Percentiles rank a stretch among this genome's conserved stretches.
phyloP scores from a whole-genome alignment of 2,888 invertebrate genomes.

The Agrochola macilenta region DNA sequence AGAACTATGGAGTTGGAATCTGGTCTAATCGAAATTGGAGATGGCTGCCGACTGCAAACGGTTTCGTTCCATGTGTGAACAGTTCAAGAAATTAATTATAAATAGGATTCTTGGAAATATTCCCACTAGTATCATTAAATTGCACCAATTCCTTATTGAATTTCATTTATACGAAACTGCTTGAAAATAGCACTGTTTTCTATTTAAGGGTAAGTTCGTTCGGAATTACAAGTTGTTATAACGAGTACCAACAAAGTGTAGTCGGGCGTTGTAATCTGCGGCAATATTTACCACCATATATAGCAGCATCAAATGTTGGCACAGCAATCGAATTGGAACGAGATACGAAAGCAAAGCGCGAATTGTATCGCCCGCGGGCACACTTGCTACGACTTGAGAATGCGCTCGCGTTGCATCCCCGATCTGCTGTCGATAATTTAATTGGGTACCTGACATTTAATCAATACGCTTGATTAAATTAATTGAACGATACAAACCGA shows the following conservation, averaged over 20 bases:
- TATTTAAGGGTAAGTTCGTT: conserved; percentile 55
- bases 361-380: conserved; percentile 77
- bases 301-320: conserved; percentile 75
- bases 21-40: conserved; percentile 59
- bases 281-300: conserved; percentile 75
- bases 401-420: conserved; percentile 75
- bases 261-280: conserved; percentile 67
- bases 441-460: conserved; percentile 89
- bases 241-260: conserved; percentile 64
- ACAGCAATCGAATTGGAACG: conserved; percentile 78
- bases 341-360: conserved; percentile 78
- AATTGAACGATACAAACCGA: conserved; percentile 83
- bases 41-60: conserved; percentile 32
- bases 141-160: conserved; percentile 53
- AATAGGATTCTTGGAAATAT: conserved; percentile 32
- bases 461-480: conserved; percentile 88
- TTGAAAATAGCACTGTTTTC: conserved; percentile 47
- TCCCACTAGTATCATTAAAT: conserved; percentile 36
- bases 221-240: conserved; percentile 63
- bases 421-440: conserved; percentile 84
- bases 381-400: conserved; percentile 69
- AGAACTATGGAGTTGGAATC: conserved; percentile 54
- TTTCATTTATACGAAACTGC: conserved; percentile 50
- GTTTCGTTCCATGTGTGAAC: conserved; percentile 44
- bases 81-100: conserved; percentile 44